Evolutionary conservation across 2,113 vertebrate genomes (phyloP).

Genomic region (Morone saxatilis): DNA sequence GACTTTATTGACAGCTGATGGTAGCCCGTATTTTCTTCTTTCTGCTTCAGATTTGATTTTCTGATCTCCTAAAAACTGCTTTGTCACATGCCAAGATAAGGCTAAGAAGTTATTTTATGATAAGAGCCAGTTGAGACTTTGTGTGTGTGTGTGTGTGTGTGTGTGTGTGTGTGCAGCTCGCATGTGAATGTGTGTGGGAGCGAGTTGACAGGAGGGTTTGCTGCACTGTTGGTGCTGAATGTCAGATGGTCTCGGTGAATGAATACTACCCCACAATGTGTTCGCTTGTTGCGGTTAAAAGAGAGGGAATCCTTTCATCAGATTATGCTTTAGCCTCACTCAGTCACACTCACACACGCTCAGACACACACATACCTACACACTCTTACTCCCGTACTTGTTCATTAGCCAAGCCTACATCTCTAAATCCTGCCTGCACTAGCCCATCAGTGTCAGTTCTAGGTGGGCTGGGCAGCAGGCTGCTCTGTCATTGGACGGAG

Average conservation of each 20-base stretch:
- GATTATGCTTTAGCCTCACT: conserved; percentile 62
- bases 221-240: conserved; percentile 53
- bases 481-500: conserved; percentile 81
- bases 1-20: conserved; percentile 86
- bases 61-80: conserved; percentile 24
- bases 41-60: conserved; percentile 17
- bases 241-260: conserved; percentile 57
- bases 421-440: conserved; percentile 70
- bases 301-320: conserved; percentile 75
- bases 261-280: conserved; percentile 50
- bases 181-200: conserved; percentile 23
- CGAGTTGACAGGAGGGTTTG: conserved; percentile 43
- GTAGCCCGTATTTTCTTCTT: conserved; percentile 54
- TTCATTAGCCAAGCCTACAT: conserved; percentile 74
- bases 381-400: conserved; percentile 52
- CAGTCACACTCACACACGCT: conserved; percentile 23
- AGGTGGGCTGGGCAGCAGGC: conserved; percentile 84
- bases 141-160: not conserved
- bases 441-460: conserved; percentile 78
- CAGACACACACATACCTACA: conserved; percentile 51
- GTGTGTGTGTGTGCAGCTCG: conserved; percentile 12
- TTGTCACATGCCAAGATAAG: conserved; percentile 24
- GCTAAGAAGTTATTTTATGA: conserved; percentile 3
- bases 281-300: conserved; percentile 40
- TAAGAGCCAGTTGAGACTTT: not conserved